phyloP scores from a whole-genome alignment of 2,113 vertebrate genomes.

The Puntigrus tetrazona region DNA sequence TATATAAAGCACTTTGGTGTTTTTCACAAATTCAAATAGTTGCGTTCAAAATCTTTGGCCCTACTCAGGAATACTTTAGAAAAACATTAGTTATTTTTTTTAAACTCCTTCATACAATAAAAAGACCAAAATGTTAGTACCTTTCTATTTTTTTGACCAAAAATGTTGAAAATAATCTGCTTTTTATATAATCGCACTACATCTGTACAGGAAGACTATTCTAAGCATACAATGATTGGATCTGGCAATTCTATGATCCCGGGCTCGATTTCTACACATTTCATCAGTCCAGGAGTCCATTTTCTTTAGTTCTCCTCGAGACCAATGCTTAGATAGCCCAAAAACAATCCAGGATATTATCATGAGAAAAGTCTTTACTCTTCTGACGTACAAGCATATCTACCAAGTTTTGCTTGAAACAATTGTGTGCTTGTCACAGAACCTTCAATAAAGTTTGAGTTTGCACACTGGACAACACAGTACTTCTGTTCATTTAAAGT shows the following conservation, averaged over 20 bases:
- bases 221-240: not conserved
- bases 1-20: not conserved
- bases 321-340: conserved; percentile 15
- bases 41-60: not conserved
- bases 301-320: not conserved
- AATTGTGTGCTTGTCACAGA: conserved; percentile 28
- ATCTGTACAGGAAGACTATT: not conserved
- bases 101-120: not conserved
- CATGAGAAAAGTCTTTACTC: not conserved
- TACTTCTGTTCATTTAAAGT: not conserved
- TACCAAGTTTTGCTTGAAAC: conserved; percentile 13
- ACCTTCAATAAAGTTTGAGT: conserved; percentile 49
- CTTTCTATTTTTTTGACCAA: conserved; percentile 31
- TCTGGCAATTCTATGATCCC: not conserved
- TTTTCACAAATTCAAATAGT: not conserved
- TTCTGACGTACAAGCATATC: conserved; percentile 29
- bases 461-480: conserved; percentile 24
- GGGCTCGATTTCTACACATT: not conserved
- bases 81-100: not conserved
- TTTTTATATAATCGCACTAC: conserved; percentile 28
- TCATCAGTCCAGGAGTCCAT: conserved; percentile 15
- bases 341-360: conserved; percentile 4
- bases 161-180: conserved; percentile 1
- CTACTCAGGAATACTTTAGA: conserved; percentile 41
- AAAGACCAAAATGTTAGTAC: conserved; percentile 33